Base-by-base conservation (phyloP, 1,140 invertebrate genomes). In the Leptoteleia sp. region DNA sequence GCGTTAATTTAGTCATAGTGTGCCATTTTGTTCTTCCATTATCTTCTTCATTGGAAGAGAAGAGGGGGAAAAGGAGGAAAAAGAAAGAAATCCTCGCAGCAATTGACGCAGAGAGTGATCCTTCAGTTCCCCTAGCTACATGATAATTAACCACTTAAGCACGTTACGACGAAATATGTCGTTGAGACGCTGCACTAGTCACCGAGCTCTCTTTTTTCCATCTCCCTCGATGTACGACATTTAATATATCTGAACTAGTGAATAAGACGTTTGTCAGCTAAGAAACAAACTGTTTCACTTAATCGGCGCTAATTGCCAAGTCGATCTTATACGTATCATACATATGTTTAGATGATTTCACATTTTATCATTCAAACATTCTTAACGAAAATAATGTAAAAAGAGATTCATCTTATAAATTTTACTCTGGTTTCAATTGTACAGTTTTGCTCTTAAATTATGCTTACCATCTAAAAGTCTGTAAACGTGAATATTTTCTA, bases 121-220 rank as follows among this genome's bases (percentile, higher is more conserved):
- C 81, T 80, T 79, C 72, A 81, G 82, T 71, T 76, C 79, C 84
- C 79, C 79, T 82, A 80, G 77, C 80, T 84, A 82, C 81, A 78
- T 79, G 79, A 81, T 85, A 85, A 85, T 85, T 85, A 85, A 84
- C 83, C 83, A 85, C 83, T 84, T 85, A 84, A 85, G 82, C 83
- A 83, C 76, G 84, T 85, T 85, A 83, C 82, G 82, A 84, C 79
- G 81, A 77, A 79, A 82, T 81, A 64, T 79, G 81, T 83, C 78
- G 81, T 83, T 78, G 76, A 78, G 67, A 78, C 76, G 42, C 47
- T 62, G 55, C 47, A 55, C 67, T 54, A 64, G 62, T 68, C 38
- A 9, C 17, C 75, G 52, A 61, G 43, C 57, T 67, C 61, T 17
- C 43, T 65, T 62, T 68, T 68, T 68, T 70, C 29, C 61, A 70